Evolutionary conservation across 2,797 vertebrate species (phyloP), one percentile per base, ranked within the genome.

Genomic region (Chaenodraco wilsoni): DNA sequence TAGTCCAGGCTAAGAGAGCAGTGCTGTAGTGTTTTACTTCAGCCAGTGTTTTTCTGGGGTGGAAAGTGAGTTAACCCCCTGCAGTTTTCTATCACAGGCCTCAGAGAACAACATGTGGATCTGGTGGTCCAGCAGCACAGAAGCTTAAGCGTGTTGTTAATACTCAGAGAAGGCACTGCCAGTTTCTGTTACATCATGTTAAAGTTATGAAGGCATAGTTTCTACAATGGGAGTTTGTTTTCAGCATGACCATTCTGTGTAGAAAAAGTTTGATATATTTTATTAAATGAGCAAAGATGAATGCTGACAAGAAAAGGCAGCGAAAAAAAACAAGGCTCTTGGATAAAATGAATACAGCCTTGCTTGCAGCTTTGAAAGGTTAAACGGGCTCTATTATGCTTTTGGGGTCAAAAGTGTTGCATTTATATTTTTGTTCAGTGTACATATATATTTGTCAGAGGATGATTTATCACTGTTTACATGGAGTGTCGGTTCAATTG

Each of bases 401-500:
- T 23, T 23, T 23, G 23, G 23, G 23, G 23, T 23, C 23, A 21
- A 21, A 21, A 21, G 21, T 21, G 21, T 21, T 21, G 21, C 21
- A 21, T 21, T 21, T 21, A 21, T 21, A 21, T 21, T 21, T 21
- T 21, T 21, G 21, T 21, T 21, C 21, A 21, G 21, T 21, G 21
- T 21, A 21, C 23, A 15, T 33, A 33, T 57, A 3, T 57, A 40
- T 54, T 43, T 37, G 27, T 27, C 21, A 41, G 43, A 41, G 16
- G 23, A 50, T 60, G 60, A 58, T 58, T 51, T 51, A 73, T 65
- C 4, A 45, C 23, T 63, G 41, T 62, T 48, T 56, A 56, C 37
- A 23, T 2, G 14, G 14, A 57, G 45, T 27, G 41, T 40, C 17
- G 12, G 31, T 61, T 50, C 49, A 69, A 21, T 49, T 52, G 52